Conservation (phyloP, 2,113 vertebrate species). For the Menura novaehollandiae region DNA sequence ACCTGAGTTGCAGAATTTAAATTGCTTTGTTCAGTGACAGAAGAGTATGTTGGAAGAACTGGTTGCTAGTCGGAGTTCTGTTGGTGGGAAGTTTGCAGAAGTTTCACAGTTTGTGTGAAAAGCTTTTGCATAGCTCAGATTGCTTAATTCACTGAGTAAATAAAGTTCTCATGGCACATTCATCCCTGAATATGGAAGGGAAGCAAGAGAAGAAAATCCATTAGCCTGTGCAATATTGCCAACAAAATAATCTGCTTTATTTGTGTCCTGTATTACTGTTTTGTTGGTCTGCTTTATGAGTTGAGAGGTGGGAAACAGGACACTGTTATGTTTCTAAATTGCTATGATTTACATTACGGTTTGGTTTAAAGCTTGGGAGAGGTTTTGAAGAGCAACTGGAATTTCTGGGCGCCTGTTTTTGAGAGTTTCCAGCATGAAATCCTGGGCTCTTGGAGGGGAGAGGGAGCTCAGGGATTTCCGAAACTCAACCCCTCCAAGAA, state of each 20-base stretch:
- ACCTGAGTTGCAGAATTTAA: background rate
- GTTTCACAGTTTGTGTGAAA: background rate
- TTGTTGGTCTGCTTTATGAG: background rate
- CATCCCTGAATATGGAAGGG: background rate
- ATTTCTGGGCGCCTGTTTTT: background rate
- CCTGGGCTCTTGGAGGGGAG: background rate
- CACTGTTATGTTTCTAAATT: background rate
- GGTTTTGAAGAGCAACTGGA: background rate
- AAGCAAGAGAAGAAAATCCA: background rate
- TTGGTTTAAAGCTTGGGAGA: background rate
- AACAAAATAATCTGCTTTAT: background rate
- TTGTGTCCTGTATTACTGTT: background rate
- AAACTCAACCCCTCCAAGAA: background rate
- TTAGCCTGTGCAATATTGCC: background rate
- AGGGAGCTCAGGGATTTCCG: background rate
- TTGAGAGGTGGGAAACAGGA: background rate
- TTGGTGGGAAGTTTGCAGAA: background rate
- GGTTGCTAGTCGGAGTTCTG: background rate
- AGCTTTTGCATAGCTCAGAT: background rate
- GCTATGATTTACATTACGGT: background rate
- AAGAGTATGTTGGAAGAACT: background rate
- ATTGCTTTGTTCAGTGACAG: background rate
- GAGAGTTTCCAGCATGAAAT: background rate
- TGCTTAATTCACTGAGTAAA: conserved; percentile 62
- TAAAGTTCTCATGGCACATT: conserved; percentile 6